phyloP scores from a whole-genome alignment of 2,113 vertebrate species.

The Malurus elegans region DNA sequence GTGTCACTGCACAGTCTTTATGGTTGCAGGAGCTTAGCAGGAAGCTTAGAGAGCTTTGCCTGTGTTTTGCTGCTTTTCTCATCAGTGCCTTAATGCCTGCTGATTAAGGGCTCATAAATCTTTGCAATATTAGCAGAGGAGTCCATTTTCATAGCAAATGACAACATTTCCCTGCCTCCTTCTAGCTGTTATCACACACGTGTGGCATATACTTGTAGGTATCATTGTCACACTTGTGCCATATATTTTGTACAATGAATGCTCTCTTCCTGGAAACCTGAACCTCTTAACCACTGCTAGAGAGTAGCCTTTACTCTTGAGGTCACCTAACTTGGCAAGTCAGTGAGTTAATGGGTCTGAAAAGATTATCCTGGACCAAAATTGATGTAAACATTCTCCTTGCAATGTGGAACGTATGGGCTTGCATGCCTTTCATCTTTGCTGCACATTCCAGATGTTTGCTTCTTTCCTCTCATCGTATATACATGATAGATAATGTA shows the following conservation, averaged over 20 bases:
- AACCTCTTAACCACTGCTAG: neutral
- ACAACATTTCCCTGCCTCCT: neutral
- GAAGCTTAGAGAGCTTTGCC: constrained; percentile 5
- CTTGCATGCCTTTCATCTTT: constrained; percentile 56
- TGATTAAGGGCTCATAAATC: constrained; percentile 54
- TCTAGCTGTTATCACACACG: neutral
- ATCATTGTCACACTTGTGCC: neutral
- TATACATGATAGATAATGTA: constrained; percentile 34
- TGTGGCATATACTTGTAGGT: neutral
- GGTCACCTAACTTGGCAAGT: constrained; percentile 50
- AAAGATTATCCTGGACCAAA: constrained; percentile 52
- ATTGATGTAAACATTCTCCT: constrained; percentile 55
- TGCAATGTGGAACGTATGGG: constrained; percentile 2
- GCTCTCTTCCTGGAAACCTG: constrained; percentile 14
- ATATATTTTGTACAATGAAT: neutral
- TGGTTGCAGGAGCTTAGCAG: neutral
- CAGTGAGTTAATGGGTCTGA: constrained; percentile 58
- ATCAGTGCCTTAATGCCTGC: constrained; percentile 13
- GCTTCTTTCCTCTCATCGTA: constrained; percentile 9
- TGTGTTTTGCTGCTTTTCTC: constrained; percentile 50
- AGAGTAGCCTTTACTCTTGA: constrained; percentile 43
- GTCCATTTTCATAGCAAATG: neutral
- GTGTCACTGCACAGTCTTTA: neutral
- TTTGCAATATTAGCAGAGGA: constrained; percentile 24
- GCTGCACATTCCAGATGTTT: constrained; percentile 53